A percentile compares a stretch with the other conserved stretches of the same genome.
Evolutionary conservation across 2,888 invertebrate genomes (phyloP).

Genomic region (Lottia gigantea): DNA sequence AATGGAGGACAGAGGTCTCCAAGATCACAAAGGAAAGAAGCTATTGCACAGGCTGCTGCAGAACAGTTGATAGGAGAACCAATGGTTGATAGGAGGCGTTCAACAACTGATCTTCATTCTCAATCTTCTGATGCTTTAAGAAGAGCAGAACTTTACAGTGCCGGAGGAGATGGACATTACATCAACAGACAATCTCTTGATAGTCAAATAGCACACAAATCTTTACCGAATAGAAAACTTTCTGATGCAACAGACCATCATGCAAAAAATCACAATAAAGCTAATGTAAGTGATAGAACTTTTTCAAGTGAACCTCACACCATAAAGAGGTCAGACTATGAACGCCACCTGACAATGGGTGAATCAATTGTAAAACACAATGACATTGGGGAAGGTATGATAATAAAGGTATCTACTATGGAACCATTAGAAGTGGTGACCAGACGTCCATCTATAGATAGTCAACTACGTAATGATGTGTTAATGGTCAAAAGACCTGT

Average conservation of each 20-base stretch:
- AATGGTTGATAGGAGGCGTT: background rate
- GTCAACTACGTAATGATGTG: background rate
- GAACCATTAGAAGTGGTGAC: slow-evolving; percentile 6
- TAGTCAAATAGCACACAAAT: background rate
- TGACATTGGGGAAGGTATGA: background rate
- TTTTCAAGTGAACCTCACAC: background rate
- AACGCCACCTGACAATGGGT: background rate
- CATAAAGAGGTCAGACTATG: background rate
- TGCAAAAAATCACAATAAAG: background rate
- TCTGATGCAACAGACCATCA: background rate
- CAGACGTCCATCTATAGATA: slow-evolving; percentile 8
- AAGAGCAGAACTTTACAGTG: background rate
- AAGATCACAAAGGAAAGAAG: background rate
- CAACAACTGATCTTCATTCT: background rate
- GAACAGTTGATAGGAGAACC: slow-evolving; percentile 7
- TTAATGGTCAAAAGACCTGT: background rate
- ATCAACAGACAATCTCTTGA: background rate
- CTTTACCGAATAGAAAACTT: background rate
- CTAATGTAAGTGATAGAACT: background rate
- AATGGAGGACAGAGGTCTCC: slow-evolving; percentile 1
- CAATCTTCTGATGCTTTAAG: background rate
- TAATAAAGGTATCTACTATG: background rate
- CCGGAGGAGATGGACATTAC: background rate
- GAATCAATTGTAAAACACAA: background rate
- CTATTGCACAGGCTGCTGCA: background rate